Percentiles rank a stretch among this genome's conserved stretches.
These are phyloP conservation scores for Dynastes tityus DNA, from an alignment of 2,888 invertebrate genomes.

Conservation along the genomic window DNA sequence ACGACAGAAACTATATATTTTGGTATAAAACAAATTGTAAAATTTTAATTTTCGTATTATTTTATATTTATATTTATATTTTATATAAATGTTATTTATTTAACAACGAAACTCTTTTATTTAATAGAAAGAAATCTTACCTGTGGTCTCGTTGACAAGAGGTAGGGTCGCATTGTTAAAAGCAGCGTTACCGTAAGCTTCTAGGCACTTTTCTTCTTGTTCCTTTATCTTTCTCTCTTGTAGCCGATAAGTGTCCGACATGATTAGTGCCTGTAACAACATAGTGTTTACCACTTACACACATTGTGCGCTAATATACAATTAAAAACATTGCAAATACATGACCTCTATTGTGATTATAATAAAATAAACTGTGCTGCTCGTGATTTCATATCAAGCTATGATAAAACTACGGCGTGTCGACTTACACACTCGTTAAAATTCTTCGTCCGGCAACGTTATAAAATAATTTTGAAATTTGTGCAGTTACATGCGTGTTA, in stretches of 20 bases:
- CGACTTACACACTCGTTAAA: constrained; percentile 1
- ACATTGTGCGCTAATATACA: background rate
- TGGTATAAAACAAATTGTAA: no score
- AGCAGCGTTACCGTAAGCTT: constrained; percentile 54
- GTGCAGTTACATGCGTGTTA: no score
- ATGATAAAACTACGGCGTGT: constrained; percentile 3
- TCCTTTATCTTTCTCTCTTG: constrained; percentile 55
- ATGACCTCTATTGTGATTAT: constrained; percentile 1
- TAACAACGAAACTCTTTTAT: no score
- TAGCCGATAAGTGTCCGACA: constrained; percentile 38
- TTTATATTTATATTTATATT: no score
- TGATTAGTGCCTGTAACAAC: constrained; percentile 40
- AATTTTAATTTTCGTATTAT: no score
- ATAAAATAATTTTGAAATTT: no score
- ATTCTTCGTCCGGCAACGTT: no score
- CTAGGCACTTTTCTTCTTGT: constrained; percentile 54
- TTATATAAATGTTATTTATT: no score
- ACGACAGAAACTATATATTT: no score
- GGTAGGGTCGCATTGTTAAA: constrained; percentile 51
- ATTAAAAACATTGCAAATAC: constrained; percentile 5
- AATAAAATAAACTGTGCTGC: background rate
- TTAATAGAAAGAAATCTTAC: constrained; percentile 14
- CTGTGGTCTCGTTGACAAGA: constrained; percentile 52
- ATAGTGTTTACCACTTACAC: constrained; percentile 14
- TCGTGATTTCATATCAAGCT: constrained; percentile 1